Conservation (phyloP, 1,140 invertebrate species). For the Conopomorpha cramerella region DNA sequence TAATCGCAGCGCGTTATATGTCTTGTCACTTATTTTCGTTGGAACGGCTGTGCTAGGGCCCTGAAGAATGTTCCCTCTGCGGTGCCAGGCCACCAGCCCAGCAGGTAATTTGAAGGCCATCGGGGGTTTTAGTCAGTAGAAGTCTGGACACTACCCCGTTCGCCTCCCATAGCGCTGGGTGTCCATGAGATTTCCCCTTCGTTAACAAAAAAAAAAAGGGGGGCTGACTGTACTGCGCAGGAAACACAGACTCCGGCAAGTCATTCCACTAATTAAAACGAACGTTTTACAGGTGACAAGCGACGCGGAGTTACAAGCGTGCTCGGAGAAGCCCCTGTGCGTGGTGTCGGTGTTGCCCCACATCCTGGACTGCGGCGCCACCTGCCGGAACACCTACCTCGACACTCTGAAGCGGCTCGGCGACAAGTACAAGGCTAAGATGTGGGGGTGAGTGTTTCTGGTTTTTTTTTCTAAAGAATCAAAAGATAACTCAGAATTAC, state of each 20-base stretch:
- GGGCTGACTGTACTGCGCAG: too few relatives aligned
- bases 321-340: conserved; percentile 88
- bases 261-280: neutral
- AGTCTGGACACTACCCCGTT: too few relatives aligned
- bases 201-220: too few relatives aligned
- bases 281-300: conserved; percentile 53
- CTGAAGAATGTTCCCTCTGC: too few relatives aligned
- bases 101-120: too few relatives aligned
- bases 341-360: conserved; percentile 94
- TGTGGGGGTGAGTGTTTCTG: conserved; percentile 82
- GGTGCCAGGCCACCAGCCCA: too few relatives aligned
- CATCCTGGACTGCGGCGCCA: conserved; percentile 95
- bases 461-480: too few relatives aligned
- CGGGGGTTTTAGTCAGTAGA: too few relatives aligned
- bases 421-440: conserved; percentile 94
- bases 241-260: neutral
- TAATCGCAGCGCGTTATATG: too few relatives aligned
- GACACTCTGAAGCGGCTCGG: conserved; percentile 75
- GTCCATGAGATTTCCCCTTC: neutral
- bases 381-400: conserved; percentile 92
- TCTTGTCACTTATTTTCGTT: too few relatives aligned
- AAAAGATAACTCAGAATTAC: too few relatives aligned
- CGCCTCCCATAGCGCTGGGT: neutral
- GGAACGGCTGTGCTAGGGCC: too few relatives aligned
- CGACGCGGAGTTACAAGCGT: conserved; percentile 72